Conservation (phyloP, 2,113 vertebrate species). For the Osmerus mordax region DNA sequence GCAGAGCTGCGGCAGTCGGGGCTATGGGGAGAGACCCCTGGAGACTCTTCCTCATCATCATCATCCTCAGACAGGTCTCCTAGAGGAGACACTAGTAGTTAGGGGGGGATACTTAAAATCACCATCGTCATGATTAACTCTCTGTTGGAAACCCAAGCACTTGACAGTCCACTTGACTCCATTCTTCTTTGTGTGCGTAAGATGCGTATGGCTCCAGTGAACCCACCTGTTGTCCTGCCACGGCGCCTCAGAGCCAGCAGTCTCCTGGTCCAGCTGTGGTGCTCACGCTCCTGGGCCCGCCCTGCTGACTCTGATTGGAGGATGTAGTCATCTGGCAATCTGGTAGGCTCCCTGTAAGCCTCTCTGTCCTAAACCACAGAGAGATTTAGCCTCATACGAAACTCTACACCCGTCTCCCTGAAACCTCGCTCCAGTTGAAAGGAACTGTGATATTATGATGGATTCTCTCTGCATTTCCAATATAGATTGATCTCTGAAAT, state of each 20-base stretch:
- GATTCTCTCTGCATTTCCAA: too few relatives aligned
- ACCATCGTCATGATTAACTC: background rate
- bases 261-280: background rate
- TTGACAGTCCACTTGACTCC: too few relatives aligned
- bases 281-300: background rate
- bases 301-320: background rate
- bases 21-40: background rate
- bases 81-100: background rate
- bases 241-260: slow-evolving; percentile 4
- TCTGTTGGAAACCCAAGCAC: too few relatives aligned
- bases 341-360: slow-evolving; percentile 13
- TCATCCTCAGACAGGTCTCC: background rate
- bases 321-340: background rate
- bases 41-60: background rate
- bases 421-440: background rate
- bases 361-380: slow-evolving; percentile 23
- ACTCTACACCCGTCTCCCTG: background rate
- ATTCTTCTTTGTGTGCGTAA: too few relatives aligned
- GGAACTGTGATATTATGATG: too few relatives aligned
- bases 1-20: slow-evolving; percentile 44
- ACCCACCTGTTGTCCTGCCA: slow-evolving; percentile 34
- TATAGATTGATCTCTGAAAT: background rate
- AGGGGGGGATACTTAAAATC: background rate
- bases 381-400: background rate
- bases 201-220: too few relatives aligned